Conservation (phyloP, 2,797 vertebrate genomes). For the Protonibea diacanthus region DNA sequence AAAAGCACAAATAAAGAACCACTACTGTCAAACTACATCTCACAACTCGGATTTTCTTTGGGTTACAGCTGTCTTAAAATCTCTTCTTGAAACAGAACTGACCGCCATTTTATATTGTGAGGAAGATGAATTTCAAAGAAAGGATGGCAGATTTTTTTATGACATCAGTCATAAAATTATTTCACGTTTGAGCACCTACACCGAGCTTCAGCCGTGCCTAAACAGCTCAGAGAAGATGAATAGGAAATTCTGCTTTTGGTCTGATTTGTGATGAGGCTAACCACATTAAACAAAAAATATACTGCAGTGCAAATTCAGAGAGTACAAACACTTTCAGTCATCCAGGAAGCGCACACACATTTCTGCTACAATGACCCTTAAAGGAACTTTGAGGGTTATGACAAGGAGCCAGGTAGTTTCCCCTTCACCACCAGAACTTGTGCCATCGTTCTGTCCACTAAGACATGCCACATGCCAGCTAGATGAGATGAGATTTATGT, state of each 20-base stretch:
- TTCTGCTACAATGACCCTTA: background rate
- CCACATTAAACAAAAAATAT: background rate
- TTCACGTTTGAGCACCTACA: background rate
- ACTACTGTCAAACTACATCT: background rate
- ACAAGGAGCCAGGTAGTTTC: background rate
- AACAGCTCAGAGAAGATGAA: background rate
- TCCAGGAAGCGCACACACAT: background rate
- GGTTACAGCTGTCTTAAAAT: background rate
- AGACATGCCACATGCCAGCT: conserved; percentile 12
- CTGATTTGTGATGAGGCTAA: background rate
- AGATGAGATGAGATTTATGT: background rate
- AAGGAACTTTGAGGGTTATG: background rate
- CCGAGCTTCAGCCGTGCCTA: background rate
- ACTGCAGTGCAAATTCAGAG: background rate
- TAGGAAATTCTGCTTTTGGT: background rate
- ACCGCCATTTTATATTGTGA: background rate
- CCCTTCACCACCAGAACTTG: background rate
- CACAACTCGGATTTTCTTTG: background rate
- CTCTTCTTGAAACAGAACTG: background rate
- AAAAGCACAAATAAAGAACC: conserved; percentile 19
- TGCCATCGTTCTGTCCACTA: background rate
- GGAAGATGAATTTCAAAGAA: background rate
- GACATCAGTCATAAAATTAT: background rate
- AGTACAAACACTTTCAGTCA: background rate
- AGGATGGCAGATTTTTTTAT: background rate